Evolutionary conservation across 2,888 invertebrate species (phyloP), one percentile per base, ranked within the genome.

Genomic region (Daptonema setosum): DNA sequence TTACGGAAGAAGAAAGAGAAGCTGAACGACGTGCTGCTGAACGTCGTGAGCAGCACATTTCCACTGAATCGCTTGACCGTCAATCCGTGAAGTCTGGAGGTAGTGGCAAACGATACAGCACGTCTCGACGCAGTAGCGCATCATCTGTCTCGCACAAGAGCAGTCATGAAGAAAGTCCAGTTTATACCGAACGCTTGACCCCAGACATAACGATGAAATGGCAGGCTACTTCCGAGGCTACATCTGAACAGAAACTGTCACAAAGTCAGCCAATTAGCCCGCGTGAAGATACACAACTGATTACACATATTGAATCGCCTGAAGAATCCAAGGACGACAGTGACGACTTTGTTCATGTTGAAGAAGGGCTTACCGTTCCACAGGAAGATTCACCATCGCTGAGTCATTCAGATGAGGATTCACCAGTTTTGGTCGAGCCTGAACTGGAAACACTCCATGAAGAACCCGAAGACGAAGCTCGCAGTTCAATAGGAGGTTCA

Each of bases 391-490:
- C 35, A 35, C 8, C 35, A 35, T 17, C 8, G 17, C 8, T 17
- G 17, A 35, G 8, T 8, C 17, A 8, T 11, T 35, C 35, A 35
- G 8, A 35, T 35, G 8, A 35, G 8, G 35, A 17, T 11, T 45
- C 45, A 5, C 45, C 14, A n/a, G 45, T 14, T 5, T n/a, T 45
- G 8, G 11, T 3, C 45, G 45, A 45, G n/a, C 11, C 45, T n/a
- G 45, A 45, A 45, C 56, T 65, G 41, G 65, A 63, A 48, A 63
- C 65, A 8, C 66, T 65, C 8, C 63, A 62, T 28, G 67, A 67
- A 56, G 64, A 65, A 45, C 62, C 63, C n/a, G 66, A 67, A 60
- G 63, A 62, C 5, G 56, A 59, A 28, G 28, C 54, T 55, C 17
- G 29, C 28, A 20, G n/a, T 29, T 2, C 2, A 8, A 5, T 28